Percentiles rank a stretch among this genome's conserved stretches.
Conservation (phyloP, 2,888 invertebrate species). For the Antheraea yamamai region DNA sequence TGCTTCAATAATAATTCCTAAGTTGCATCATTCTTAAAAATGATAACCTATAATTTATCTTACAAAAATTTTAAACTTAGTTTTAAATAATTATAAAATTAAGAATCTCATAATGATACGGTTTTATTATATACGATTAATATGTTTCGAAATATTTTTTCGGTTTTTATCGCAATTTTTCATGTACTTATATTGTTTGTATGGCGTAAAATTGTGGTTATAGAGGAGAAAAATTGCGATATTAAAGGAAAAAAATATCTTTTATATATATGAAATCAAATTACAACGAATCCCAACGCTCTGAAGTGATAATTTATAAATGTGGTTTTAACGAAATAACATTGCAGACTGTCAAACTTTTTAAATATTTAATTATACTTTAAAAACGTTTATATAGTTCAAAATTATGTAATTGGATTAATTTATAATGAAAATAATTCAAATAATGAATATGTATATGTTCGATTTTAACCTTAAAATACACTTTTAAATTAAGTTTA, state of each 20-base stretch:
- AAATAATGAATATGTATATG: neutral
- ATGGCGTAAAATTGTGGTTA: neutral
- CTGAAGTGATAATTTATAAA: neutral
- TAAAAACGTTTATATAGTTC: neutral
- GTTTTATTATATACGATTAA: neutral
- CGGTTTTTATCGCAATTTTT: neutral
- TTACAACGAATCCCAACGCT: conserved; percentile 10
- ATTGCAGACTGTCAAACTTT: neutral
- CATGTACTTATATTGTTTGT: neutral
- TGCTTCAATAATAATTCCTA: too few relatives aligned
- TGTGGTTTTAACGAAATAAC: neutral
- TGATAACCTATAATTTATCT: conserved; percentile 20
- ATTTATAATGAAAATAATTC: neutral
- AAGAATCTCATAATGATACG: conserved; percentile 29
- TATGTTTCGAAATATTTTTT: neutral
- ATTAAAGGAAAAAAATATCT: neutral
- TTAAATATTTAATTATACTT: neutral
- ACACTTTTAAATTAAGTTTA: neutral
- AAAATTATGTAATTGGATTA: neutral
- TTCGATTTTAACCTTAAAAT: neutral
- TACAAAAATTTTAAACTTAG: conserved; percentile 15
- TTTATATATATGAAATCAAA: neutral
- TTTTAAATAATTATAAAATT: conserved; percentile 26
- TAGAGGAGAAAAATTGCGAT: neutral
- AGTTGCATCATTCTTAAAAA: too few relatives aligned